Evolutionary conservation across 2,888 invertebrate species (phyloP).

Genomic region (Drosophila engyochracea): DNA sequence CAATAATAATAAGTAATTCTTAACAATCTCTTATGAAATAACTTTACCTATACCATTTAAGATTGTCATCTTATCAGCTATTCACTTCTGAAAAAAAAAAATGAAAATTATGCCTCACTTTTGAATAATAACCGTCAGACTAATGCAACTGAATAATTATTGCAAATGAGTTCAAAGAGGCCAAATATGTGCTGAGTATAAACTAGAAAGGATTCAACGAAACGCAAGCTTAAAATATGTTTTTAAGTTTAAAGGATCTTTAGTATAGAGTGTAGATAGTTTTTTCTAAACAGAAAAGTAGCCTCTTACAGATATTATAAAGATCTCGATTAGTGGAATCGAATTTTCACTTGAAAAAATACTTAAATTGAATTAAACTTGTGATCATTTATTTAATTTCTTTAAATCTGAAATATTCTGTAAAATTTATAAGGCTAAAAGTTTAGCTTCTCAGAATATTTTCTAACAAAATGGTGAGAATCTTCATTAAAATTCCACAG

Average conservation of each 20-base stretch:
- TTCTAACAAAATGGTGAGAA: neutral
- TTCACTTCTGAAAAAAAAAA: too few species aligned
- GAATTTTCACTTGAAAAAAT: neutral
- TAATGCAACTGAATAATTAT: neutral
- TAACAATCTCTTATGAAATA: neutral
- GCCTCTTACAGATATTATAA: neutral
- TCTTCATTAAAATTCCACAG: too few species aligned
- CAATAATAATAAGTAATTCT: neutral
- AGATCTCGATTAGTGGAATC: neutral
- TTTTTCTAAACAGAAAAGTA: neutral
- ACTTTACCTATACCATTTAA: neutral
- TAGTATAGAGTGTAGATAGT: neutral
- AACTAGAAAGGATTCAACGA: neutral
- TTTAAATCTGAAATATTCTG: neutral
- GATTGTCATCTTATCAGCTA: neutral
- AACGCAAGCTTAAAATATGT: neutral
- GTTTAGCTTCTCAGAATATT: neutral
- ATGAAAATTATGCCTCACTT: too few species aligned
- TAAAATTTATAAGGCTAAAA: neutral
- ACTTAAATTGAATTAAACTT: neutral
- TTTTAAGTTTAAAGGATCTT: neutral
- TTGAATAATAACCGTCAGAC: neutral
- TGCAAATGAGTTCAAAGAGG: neutral
- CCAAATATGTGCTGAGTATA: neutral
- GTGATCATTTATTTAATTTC: neutral